Evolutionary conservation across 2,797 vertebrate genomes (phyloP).

Genomic region (Enoplosus armatus): DNA sequence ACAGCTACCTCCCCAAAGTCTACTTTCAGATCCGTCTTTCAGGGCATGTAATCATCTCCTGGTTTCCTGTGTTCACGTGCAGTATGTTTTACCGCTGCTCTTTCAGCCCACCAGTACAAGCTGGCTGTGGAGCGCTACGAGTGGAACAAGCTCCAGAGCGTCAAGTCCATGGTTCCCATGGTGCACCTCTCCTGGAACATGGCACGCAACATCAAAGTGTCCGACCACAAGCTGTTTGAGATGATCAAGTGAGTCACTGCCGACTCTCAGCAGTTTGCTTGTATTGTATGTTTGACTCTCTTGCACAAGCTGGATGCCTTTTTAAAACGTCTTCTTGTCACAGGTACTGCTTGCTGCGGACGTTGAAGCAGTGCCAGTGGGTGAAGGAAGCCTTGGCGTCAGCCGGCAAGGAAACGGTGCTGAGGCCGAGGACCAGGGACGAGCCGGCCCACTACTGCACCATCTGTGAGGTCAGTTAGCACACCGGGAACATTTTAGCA

Average conservation of each 20-base stretch:
- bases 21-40: too few relatives aligned
- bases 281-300: neutral
- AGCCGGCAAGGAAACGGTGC: constrained; percentile 93
- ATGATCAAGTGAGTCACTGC: constrained; percentile 96
- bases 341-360: constrained; percentile 97
- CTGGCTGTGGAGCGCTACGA: constrained; percentile 97
- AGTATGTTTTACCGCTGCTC: neutral
- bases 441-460: constrained; percentile 99
- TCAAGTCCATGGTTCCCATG: constrained; percentile 99
- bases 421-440: constrained; percentile 93
- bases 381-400: constrained; percentile 93
- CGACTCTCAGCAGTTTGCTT: neutral
- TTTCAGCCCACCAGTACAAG: constrained; percentile 95
- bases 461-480: constrained; percentile 93
- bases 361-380: constrained; percentile 96
- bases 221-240: constrained; percentile 99
- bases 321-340: neutral
- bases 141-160: constrained; percentile 98
- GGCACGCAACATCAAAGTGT: constrained; percentile 99
- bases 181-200: constrained; percentile 99
- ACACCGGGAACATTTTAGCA: constrained; percentile 13
- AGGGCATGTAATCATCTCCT: neutral
- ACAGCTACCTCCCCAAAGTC: neutral
- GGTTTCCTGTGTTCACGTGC: neutral
- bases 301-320: neutral